These are phyloP conservation scores for Lagria hirta DNA, from an alignment of 2,888 invertebrate genomes.

Conservation along the genomic window DNA sequence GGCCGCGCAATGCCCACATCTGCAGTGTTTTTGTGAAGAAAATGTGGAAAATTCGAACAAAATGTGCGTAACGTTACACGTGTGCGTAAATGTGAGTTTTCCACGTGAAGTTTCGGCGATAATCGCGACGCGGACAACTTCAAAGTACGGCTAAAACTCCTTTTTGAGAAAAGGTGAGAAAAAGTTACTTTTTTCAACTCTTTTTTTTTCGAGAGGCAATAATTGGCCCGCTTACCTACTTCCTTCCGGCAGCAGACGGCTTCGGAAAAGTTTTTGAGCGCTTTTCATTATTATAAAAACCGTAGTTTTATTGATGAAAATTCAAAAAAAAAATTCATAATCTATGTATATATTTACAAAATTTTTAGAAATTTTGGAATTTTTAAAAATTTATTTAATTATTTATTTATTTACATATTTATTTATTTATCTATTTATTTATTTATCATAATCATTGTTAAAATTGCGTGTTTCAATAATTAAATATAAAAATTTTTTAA, in stretches of 20 bases:
- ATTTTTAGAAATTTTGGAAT: no score
- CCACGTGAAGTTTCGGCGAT: slow-evolving; percentile 21
- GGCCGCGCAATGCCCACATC: slow-evolving; percentile 28
- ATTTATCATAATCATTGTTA: no score
- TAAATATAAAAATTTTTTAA: no score
- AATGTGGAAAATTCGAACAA: slow-evolving; percentile 21
- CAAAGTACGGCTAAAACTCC: slow-evolving; percentile 43
- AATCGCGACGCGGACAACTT: slow-evolving; percentile 17
- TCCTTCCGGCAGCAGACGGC: no score
- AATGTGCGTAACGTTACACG: slow-evolving; percentile 19
- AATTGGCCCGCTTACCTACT: no score
- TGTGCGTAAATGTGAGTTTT: slow-evolving; percentile 18
- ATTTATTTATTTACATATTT: no score
- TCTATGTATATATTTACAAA: no score
- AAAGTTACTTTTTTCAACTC: slow-evolving; percentile 16
- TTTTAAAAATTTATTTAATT: no score
- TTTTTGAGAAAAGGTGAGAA: slow-evolving; percentile 43
- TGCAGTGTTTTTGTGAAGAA: slow-evolving; percentile 28
- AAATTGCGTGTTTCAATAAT: no score
- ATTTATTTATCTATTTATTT: no score
- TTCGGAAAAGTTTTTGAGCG: neutral
- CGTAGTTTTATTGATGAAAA: no score
- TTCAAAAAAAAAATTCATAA: no score
- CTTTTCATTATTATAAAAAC: neutral
- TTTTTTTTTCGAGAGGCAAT: slow-evolving; percentile 6